Evolutionary conservation across 2,888 invertebrate species (phyloP).

Genomic region (Eumacrocentrus americanus): DNA sequence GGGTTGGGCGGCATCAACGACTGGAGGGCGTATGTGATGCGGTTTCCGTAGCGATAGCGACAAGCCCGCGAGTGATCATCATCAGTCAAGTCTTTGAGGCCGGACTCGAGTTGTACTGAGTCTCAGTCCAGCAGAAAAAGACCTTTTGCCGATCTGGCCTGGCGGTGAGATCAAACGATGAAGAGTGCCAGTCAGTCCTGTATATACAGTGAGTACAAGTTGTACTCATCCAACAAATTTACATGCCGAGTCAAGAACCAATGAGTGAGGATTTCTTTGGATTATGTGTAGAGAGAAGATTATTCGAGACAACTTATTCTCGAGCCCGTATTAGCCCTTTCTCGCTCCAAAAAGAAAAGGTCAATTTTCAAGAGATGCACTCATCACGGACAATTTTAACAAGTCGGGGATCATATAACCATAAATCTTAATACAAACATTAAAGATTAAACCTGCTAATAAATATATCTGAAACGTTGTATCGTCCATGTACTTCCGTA

Average conservation of each 20-base stretch:
- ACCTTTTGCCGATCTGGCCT: conserved; percentile 44
- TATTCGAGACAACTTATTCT: too few relatives aligned
- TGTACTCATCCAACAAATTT: background rate
- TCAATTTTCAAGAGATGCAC: too few relatives aligned
- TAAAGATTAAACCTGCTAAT: background rate
- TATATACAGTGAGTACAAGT: background rate
- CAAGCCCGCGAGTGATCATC: conserved; percentile 31
- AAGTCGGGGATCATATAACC: too few relatives aligned
- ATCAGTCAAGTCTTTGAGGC: conserved; percentile 56
- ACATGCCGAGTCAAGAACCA: too few relatives aligned
- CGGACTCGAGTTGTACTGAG: conserved; percentile 13
- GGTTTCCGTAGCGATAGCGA: background rate
- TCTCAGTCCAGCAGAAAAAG: conserved; percentile 45
- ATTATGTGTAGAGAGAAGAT: too few relatives aligned
- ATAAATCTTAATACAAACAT: too few relatives aligned
- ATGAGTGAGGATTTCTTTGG: background rate
- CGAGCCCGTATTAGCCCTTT: too few relatives aligned
- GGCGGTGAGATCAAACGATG: conserved; percentile 15
- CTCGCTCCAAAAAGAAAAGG: too few relatives aligned
- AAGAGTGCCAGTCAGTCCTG: background rate
- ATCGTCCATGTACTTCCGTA: conserved; percentile 44
- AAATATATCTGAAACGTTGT: background rate
- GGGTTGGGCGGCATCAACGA: background rate
- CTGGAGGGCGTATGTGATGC: background rate
- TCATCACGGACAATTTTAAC: too few relatives aligned